A percentile compares a stretch with the other conserved stretches of the same genome.
Conservation (phyloP, 2,888 invertebrate species). For the Pherbina coryleti region DNA sequence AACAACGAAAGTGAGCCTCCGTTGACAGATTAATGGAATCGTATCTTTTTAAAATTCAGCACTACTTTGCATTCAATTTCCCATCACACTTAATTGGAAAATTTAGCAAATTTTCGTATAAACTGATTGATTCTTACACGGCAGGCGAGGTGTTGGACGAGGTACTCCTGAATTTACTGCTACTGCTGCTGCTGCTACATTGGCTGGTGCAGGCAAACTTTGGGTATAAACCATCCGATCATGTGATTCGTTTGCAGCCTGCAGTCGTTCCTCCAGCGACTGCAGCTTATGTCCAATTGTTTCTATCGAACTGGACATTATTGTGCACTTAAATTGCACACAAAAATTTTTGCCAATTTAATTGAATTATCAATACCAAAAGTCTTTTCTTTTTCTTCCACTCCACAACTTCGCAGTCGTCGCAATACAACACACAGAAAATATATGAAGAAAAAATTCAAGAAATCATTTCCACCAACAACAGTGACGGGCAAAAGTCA, state of each 20-base stretch:
- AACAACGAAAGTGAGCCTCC: constrained; percentile 20
- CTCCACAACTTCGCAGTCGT: constrained; percentile 28
- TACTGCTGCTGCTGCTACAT: constrained; percentile 63
- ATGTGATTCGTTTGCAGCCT: constrained; percentile 70
- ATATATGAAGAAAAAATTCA: constrained; percentile 39
- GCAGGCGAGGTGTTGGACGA: constrained; percentile 74
- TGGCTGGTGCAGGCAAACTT: constrained; percentile 57
- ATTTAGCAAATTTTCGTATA: constrained; percentile 37
- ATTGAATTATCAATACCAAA: constrained; percentile 45
- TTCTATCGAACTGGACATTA: constrained; percentile 66
- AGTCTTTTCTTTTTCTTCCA: constrained; percentile 32
- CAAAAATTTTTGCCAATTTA: constrained; percentile 40
- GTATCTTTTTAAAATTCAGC: neutral
- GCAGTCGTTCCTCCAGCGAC: constrained; percentile 84
- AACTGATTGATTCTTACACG: constrained; percentile 37
- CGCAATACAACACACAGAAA: constrained; percentile 35
- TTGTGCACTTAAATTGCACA: constrained; percentile 42
- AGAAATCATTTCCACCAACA: constrained; percentile 32
- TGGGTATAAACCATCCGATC: constrained; percentile 67
- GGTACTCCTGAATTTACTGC: constrained; percentile 54
- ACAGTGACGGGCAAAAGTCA: constrained; percentile 24
- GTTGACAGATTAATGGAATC: constrained; percentile 11
- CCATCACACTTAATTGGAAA: neutral
- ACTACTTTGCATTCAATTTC: neutral
- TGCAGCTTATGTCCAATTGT: constrained; percentile 78